phyloP scores from a whole-genome alignment of 2,797 vertebrate species.

The Darevskia nairensis region DNA sequence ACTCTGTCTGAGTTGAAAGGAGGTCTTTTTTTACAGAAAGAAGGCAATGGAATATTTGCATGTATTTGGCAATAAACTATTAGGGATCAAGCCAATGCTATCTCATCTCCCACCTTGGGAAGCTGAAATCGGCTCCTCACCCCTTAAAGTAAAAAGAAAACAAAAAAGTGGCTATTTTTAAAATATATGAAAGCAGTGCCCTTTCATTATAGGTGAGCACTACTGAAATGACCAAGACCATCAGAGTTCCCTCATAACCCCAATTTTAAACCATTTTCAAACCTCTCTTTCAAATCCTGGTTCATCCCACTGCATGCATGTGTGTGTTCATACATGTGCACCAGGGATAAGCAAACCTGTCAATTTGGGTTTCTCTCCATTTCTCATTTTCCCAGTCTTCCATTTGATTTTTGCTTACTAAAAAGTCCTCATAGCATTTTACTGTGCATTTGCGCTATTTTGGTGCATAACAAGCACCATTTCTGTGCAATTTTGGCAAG shows the following conservation, averaged over 20 bases:
- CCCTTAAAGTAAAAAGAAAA: background rate
- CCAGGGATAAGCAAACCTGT: no score
- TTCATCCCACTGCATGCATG: no score
- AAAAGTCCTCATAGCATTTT: no score
- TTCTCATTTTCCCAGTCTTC: no score
- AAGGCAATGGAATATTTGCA: slow-evolving; percentile 19
- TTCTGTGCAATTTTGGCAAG: no score
- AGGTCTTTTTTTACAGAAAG: slow-evolving; percentile 40
- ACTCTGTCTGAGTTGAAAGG: slow-evolving; percentile 41
- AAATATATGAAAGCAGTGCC: rapidly evolving
- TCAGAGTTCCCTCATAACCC: background rate
- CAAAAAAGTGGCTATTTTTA: background rate
- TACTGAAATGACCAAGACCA: background rate
- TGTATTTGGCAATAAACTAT: slow-evolving; percentile 26
- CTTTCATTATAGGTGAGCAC: background rate
- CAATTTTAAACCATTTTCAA: no score
- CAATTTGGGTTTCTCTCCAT: no score
- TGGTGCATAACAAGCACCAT: no score
- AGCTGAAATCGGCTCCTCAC: background rate
- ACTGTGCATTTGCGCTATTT: no score
- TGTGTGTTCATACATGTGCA: no score
- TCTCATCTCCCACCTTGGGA: background rate
- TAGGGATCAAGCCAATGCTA: background rate
- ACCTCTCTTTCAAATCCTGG: no score
- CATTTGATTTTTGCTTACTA: no score